These are phyloP conservation scores for Centruroides sculpturatus DNA, from an alignment of 1,140 invertebrate genomes.

Conservation along the genomic window DNA sequence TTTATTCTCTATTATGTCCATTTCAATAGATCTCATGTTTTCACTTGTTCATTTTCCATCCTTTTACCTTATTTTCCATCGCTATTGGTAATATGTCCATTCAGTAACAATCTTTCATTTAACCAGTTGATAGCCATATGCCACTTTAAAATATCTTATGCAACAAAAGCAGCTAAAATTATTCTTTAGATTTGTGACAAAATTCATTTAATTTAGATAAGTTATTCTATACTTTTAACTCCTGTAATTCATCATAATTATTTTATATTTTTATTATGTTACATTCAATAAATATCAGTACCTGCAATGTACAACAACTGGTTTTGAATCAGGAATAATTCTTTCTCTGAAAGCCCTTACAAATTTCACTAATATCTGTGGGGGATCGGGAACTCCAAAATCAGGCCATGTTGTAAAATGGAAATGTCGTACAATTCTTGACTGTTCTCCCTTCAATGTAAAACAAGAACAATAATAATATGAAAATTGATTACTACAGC, in stretches of 20 bases:
- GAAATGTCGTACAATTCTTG: slow-evolving; percentile 75
- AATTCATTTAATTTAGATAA: background rate
- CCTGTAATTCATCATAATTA: background rate
- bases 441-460: slow-evolving; percentile 51
- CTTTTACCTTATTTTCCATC: too few species aligned
- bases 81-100: too few species aligned
- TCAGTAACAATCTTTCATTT: too few species aligned
- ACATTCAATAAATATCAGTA: slow-evolving; percentile 3
- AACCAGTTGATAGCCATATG: too few species aligned
- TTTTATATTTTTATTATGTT: background rate
- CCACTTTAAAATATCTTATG: too few species aligned
- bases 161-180: too few species aligned
- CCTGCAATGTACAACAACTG: slow-evolving; percentile 88
- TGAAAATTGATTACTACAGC: too few species aligned
- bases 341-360: slow-evolving; percentile 81
- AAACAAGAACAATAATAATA: too few species aligned
- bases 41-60: too few species aligned
- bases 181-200: too few species aligned
- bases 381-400: slow-evolving; percentile 91
- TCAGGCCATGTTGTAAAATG: slow-evolving; percentile 97
- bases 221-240: background rate
- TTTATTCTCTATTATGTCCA: too few species aligned
- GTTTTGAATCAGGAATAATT: slow-evolving; percentile 67
- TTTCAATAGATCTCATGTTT: too few species aligned
- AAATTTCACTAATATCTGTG: slow-evolving; percentile 56